phyloP scores from a whole-genome alignment of 2,113 vertebrate species.

The Centropus bengalensis region DNA sequence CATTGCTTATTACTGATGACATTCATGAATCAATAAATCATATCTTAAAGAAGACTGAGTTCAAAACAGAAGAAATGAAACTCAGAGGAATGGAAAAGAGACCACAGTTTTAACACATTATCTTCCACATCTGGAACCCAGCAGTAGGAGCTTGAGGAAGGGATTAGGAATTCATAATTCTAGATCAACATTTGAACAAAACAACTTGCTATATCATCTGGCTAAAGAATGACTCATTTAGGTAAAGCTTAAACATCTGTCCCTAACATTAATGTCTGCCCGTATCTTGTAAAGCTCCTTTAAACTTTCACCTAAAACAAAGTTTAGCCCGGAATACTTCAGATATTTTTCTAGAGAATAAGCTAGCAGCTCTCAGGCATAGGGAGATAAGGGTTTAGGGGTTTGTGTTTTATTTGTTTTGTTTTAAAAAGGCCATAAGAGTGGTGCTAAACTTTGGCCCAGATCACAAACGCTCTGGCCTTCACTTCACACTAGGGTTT shows the following conservation, averaged over 20 bases:
- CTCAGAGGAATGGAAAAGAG: neutral
- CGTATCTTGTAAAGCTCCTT: neutral
- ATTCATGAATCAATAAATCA: neutral
- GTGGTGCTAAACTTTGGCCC: neutral
- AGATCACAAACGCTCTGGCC: neutral
- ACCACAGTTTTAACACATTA: neutral
- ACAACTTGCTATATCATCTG: neutral
- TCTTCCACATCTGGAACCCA: slow-evolving; percentile 1
- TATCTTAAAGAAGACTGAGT: neutral
- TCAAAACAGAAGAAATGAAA: neutral
- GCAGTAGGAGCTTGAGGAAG: neutral
- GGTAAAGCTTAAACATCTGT: neutral
- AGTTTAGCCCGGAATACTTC: neutral
- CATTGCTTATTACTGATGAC: neutral
- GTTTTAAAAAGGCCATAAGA: neutral
- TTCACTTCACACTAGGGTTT: neutral
- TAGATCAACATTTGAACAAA: neutral
- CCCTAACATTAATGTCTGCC: neutral
- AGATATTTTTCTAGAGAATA: neutral
- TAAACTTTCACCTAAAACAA: neutral
- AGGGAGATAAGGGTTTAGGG: neutral
- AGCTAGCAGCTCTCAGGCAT: neutral
- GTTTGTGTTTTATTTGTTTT: neutral
- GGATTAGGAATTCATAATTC: slow-evolving; percentile 8
- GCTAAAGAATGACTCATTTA: neutral